Evolutionary conservation across 2,797 vertebrate species (phyloP).

Genomic region (Galago senegalensis): DNA sequence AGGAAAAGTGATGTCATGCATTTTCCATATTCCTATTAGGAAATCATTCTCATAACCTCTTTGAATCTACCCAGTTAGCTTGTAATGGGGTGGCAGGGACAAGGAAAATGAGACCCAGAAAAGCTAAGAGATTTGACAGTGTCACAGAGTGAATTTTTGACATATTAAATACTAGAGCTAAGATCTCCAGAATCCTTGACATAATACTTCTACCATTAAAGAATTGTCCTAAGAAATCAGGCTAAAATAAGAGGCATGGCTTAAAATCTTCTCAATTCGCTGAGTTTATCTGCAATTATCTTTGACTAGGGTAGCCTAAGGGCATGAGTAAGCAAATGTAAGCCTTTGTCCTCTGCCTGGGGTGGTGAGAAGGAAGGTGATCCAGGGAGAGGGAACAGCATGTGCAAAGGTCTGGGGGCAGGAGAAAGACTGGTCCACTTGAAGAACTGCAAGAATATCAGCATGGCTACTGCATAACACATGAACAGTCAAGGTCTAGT

Average conservation of each 20-base stretch:
- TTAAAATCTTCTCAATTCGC: neutral
- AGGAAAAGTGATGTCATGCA: neutral
- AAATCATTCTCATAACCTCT: neutral
- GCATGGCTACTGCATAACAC: neutral
- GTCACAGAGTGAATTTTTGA: constrained; percentile 3
- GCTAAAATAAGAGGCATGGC: neutral
- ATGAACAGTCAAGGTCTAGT: neutral
- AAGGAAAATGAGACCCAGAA: neutral
- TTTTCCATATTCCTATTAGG: constrained; percentile 13
- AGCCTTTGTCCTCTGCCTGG: neutral
- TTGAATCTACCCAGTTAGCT: neutral
- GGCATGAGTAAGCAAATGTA: neutral
- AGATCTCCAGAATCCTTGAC: neutral
- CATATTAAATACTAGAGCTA: neutral
- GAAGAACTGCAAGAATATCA: neutral
- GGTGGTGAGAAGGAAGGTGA: neutral
- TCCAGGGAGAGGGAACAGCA: neutral
- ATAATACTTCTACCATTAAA: neutral
- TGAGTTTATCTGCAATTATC: neutral
- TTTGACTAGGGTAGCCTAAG: neutral
- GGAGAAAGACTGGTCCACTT: neutral
- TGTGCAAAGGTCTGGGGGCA: neutral
- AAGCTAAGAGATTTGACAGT: neutral
- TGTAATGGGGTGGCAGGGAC: neutral
- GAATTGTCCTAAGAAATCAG: neutral